A percentile compares a stretch with the other conserved stretches of the same genome.
Evolutionary conservation across 1,140 invertebrate genomes (phyloP).

Genomic region (Trypoxylus dichotomus): DNA sequence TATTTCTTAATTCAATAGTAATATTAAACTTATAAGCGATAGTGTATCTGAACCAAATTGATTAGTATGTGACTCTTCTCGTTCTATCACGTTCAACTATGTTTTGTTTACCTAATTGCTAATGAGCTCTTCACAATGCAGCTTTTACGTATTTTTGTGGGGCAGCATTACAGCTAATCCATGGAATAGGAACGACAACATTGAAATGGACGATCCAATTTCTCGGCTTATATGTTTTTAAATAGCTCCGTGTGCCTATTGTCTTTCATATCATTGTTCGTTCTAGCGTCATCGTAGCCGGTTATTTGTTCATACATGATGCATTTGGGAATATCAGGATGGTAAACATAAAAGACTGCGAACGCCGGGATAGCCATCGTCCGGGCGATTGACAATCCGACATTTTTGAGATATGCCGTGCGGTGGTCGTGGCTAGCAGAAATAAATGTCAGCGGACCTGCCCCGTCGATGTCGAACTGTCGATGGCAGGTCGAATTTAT

Average conservation of each 20-base stretch:
- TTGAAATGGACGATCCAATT: background rate
- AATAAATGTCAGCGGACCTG: conserved; percentile 11
- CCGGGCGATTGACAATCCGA: background rate
- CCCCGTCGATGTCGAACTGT: conserved; percentile 8
- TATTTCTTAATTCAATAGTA: no score
- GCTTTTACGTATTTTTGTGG: no score
- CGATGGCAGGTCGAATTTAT: conserved; percentile 23
- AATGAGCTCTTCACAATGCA: no score
- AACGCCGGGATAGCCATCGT: background rate
- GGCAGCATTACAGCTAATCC: no score
- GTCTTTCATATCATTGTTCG: background rate
- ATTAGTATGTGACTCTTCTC: no score
- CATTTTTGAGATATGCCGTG: background rate
- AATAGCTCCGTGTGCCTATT: background rate
- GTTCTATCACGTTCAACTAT: no score
- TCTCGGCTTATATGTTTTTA: background rate
- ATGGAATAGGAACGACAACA: no score
- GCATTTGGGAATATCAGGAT: background rate
- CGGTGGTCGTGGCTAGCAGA: background rate
- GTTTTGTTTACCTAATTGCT: no score
- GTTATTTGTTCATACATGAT: background rate
- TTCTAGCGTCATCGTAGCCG: background rate
- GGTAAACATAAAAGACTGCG: background rate
- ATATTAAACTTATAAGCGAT: no score
- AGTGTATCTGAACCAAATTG: no score